Evolutionary conservation across 2,113 vertebrate genomes (phyloP).

Genomic region (Tragelaphus imberbis): DNA sequence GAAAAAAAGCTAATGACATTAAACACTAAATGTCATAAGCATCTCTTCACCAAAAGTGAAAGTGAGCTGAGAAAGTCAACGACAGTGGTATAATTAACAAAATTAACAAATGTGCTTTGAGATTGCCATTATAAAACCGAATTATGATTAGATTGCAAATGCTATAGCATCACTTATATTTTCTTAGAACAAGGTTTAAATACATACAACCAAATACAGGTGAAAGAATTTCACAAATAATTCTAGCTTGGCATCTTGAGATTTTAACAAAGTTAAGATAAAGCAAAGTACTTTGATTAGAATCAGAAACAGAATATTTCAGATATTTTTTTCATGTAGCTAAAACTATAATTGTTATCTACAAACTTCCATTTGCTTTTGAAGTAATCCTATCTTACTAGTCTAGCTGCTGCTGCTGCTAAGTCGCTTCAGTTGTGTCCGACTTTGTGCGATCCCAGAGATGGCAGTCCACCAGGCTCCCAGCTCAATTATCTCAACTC

Average conservation of each 20-base stretch:
- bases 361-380: neutral
- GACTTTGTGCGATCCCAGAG: too few relatives aligned
- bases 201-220: neutral
- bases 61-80: conserved; percentile 63
- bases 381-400: neutral
- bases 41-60: conserved; percentile 56
- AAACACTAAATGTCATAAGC: conserved; percentile 65
- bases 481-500: neutral
- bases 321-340: neutral
- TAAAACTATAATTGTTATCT: neutral
- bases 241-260: neutral
- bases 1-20: conserved; percentile 56
- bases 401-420: neutral
- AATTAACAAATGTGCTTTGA: conserved; percentile 50
- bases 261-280: neutral
- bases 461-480: too few relatives aligned
- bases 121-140: conserved; percentile 42
- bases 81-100: conserved; percentile 57
- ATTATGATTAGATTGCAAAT: conserved; percentile 45
- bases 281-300: neutral
- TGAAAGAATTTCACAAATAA: conserved; percentile 34
- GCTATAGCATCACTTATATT: conserved; percentile 38
- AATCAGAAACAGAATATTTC: neutral
- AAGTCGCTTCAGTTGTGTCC: too few relatives aligned
- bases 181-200: conserved; percentile 29